phyloP scores from a whole-genome alignment of 2,797 vertebrate genomes.

The Gallirallus australis region DNA sequence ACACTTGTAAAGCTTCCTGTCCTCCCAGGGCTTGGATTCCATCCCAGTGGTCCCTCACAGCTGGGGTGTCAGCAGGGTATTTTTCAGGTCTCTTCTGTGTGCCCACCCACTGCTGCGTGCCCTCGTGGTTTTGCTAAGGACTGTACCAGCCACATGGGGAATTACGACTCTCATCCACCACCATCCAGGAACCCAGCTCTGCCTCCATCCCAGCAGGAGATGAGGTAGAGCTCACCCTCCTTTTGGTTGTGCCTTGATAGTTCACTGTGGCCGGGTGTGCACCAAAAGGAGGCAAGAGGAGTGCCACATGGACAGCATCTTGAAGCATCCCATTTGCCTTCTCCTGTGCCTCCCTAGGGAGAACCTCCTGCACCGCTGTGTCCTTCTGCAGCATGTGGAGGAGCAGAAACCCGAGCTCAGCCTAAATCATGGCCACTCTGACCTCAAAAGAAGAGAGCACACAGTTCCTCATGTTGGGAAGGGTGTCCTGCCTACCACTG shows the following conservation, averaged over 20 bases:
- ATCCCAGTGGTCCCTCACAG: not conserved
- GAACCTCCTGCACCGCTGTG: not conserved
- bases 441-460: not conserved
- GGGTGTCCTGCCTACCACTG: not conserved
- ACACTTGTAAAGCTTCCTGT: not conserved
- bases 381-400: fast-evolving
- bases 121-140: not conserved
- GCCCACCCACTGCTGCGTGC: not conserved
- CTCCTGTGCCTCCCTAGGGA: not conserved
- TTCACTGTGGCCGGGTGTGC: not conserved
- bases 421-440: fast-evolving
- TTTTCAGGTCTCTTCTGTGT: not conserved
- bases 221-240: not conserved
- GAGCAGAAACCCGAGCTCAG: not conserved
- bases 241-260: not conserved
- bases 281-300: not conserved
- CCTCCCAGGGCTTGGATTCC: not conserved
- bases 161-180: not conserved
- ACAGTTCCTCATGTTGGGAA: fast-evolving
- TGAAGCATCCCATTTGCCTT: not conserved
- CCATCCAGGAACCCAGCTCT: not conserved
- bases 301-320: not conserved
- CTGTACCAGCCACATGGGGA: not conserved
- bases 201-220: not conserved
- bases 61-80: not conserved